Base-by-base conservation (phyloP, 2,888 invertebrate species). In the Meloe dianella region DNA sequence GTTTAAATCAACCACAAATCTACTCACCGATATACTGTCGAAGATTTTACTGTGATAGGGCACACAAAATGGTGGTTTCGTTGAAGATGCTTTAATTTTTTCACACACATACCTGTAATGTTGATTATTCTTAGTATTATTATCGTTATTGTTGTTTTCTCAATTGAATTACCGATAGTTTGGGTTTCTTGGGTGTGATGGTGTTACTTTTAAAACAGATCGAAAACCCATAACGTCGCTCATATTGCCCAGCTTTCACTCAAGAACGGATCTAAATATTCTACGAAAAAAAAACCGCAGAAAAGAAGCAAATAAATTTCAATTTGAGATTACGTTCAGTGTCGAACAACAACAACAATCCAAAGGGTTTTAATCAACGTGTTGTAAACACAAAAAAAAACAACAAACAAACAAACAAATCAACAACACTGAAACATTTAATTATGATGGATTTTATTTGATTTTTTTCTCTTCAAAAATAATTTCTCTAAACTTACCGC, bases 151-250 rank as follows among this genome's bases (percentile, higher is more conserved):
- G 57, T 59, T 22, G 8, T 14, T 1, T 27, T 58, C 41, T n/a
- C 12, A 27, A 20, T 47, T 17, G n/a, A 47, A 41, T 88, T 85
- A 93, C 93, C 86, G 87, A 79, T 92, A 92, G 74, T 90, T 85
- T 4, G 91, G 90, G 82, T 92, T 91, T 71, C 89, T 89, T 0
- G 93, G 92, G 80, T 91, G 90, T 0, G 92, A 91, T 12, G 92
- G 91, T 0, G 93, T 92, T 61, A 94, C 85, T 81, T 92, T 92
- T 67, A 94, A 85, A n/a, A 94, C 93, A 0, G 92, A 91, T 74
- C 92, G 87, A 83, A 93, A 94, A 29, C 92, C 91, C 80, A 89
- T 85, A 62, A 90, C 85, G 77, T 91, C 89, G 73, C 87, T 87
- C 57, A 87, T 88, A 68, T 83, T 83, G 8, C 78, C 80, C 80